Evolutionary conservation across 2,888 invertebrate genomes (phyloP).

Genomic region (Toxonevra muliebris): DNA sequence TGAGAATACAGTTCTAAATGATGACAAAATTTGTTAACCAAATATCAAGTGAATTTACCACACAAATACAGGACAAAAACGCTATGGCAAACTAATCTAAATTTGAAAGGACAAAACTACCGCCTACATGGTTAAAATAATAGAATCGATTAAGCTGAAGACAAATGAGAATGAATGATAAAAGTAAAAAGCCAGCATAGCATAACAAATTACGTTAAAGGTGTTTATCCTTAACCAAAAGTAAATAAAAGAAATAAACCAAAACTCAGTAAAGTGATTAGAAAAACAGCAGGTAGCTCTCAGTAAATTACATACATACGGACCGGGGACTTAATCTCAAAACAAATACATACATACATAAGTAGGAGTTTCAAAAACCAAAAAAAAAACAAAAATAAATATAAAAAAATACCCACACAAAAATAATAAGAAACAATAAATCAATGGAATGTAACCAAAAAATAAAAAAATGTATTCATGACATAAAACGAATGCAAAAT

Average conservation of each 20-base stretch:
- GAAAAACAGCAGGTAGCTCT: constrained; percentile 2
- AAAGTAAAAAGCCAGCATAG: constrained; percentile 13
- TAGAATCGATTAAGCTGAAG: no score
- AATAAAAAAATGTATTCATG: constrained; percentile 26
- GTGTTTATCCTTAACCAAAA: constrained; percentile 39
- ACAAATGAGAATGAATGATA: not conserved
- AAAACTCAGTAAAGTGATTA: constrained; percentile 20
- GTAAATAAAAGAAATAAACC: constrained; percentile 30
- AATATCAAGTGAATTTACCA: no score
- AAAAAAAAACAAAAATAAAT: constrained; percentile 44
- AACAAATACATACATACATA: not conserved
- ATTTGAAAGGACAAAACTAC: no score
- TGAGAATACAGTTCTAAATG: no score
- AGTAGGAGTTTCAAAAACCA: not conserved
- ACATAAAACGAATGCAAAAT: constrained; percentile 48
- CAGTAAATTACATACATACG: not conserved
- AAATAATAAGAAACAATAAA: constrained; percentile 38
- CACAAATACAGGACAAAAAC: no score
- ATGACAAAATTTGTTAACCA: no score
- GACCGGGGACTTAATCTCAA: not conserved
- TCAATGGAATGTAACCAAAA: constrained; percentile 21
- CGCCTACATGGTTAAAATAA: no score
- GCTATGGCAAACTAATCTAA: no score
- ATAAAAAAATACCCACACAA: constrained; percentile 11
- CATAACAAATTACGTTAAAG: constrained; percentile 43